Conservation (phyloP, 2,888 invertebrate genomes). For the Hyalella azteca region DNA sequence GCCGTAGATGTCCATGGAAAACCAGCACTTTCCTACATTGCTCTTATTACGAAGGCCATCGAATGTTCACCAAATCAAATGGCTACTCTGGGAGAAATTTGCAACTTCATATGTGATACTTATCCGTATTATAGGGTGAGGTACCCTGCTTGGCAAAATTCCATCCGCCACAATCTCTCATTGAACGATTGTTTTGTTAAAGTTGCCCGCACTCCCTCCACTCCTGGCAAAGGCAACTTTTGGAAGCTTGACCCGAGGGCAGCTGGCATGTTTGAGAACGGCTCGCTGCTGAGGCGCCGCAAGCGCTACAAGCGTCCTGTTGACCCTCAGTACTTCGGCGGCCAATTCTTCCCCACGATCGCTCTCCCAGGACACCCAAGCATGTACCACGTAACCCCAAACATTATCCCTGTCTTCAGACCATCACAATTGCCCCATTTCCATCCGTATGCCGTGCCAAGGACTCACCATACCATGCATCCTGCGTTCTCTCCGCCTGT, state of each 20-base stretch:
- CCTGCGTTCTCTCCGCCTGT: background rate
- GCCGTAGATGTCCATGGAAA: slow-evolving; percentile 66
- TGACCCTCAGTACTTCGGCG: background rate
- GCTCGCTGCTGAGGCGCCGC: slow-evolving; percentile 90
- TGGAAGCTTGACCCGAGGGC: slow-evolving; percentile 96
- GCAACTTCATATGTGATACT: slow-evolving; percentile 97
- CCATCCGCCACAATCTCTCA: slow-evolving; percentile 90
- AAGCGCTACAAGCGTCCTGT: slow-evolving; percentile 84
- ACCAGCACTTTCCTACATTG: slow-evolving; percentile 98
- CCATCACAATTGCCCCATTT: background rate
- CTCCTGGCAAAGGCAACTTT: slow-evolving; percentile 91
- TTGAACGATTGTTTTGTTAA: slow-evolving; percentile 99
- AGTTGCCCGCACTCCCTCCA: slow-evolving; percentile 95
- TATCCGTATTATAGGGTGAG: slow-evolving; percentile 98
- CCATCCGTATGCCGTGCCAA: background rate
- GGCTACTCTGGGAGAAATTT: slow-evolving; percentile 94
- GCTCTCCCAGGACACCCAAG: background rate
- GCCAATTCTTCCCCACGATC: background rate
- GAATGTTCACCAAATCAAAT: slow-evolving; percentile 95
- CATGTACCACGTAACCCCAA: background rate
- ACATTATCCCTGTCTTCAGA: background rate
- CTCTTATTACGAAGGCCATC: slow-evolving; percentile 98
- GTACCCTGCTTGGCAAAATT: slow-evolving; percentile 99
- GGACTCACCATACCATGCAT: background rate
- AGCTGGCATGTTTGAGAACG: slow-evolving; percentile 99